Percentiles rank a stretch among this genome's conserved stretches.
These are phyloP conservation scores for Pandemis heparana DNA, from an alignment of 2,888 invertebrate species.

Conservation along the genomic window DNA sequence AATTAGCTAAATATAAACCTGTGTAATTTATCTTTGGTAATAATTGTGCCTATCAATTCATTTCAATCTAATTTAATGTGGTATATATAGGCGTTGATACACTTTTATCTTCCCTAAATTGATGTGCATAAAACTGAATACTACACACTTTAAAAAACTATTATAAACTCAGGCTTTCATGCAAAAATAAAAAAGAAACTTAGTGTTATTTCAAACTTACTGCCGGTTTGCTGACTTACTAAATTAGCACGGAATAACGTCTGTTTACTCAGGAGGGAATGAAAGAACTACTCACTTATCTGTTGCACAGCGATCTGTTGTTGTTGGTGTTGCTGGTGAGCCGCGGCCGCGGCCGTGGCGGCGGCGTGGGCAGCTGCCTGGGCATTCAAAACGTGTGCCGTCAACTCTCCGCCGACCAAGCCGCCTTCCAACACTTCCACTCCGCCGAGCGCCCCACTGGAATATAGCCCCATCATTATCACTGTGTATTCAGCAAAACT, in stretches of 20 bases:
- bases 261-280: neutral
- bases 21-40: too few species aligned
- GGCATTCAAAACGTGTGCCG: slow-evolving; percentile 76
- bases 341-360: slow-evolving; percentile 72
- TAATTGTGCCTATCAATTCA: too few species aligned
- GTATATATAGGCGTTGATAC: too few species aligned
- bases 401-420: slow-evolving; percentile 75
- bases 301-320: slow-evolving; percentile 78
- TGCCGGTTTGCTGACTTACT: neutral
- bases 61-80: too few species aligned
- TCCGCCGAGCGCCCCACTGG: slow-evolving; percentile 85
- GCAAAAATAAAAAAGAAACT: too few species aligned
- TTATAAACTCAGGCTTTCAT: too few species aligned
- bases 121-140: too few species aligned
- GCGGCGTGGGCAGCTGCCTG: slow-evolving; percentile 83
- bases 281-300: slow-evolving; percentile 66
- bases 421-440: slow-evolving; percentile 79
- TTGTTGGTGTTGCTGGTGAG: slow-evolving; percentile 71
- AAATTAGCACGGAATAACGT: neutral
- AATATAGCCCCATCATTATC: slow-evolving; percentile 81
- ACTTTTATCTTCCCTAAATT: too few species aligned
- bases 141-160: too few species aligned
- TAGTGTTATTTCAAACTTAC: neutral
- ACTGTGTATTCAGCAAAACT: slow-evolving; percentile 51
- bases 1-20: too few species aligned